These are phyloP conservation scores for Capreolus pygargus DNA, from an alignment of 2,113 vertebrate species.

Conservation along the genomic window DNA sequence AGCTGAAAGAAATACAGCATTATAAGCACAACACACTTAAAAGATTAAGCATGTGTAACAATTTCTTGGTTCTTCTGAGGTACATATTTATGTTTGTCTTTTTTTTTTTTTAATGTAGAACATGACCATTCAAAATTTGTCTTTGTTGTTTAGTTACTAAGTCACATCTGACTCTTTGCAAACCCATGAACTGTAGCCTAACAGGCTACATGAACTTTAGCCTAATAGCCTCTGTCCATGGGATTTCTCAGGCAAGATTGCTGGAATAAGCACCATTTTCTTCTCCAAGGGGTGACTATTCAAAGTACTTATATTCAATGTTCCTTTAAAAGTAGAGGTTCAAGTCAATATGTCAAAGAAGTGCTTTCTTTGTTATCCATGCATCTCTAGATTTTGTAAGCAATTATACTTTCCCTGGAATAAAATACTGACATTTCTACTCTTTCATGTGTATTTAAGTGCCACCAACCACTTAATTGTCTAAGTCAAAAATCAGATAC, in stretches of 20 bases:
- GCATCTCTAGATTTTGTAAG: neutral
- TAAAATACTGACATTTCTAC: neutral
- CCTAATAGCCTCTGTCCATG: neutral
- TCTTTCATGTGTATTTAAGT: neutral
- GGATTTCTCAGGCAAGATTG: neutral
- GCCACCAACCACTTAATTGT: neutral
- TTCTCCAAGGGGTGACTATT: neutral
- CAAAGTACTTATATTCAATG: neutral
- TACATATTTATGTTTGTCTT: neutral
- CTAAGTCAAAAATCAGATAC: neutral
- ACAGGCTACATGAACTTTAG: neutral
- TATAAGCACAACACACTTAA: neutral
- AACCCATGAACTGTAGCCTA: neutral
- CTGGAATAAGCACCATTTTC: neutral
- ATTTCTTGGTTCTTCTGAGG: neutral
- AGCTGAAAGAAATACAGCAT: neutral
- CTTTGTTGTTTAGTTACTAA: neutral
- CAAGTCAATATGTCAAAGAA: neutral
- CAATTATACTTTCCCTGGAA: neutral
- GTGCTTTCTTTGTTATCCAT: neutral
- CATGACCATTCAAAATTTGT: neutral
- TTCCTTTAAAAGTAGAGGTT: neutral
- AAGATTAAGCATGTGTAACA: neutral
- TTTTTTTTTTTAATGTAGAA: neutral
- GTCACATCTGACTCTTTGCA: neutral